Conservation (phyloP, 2,888 invertebrate genomes). For the Rotaria magnacalcarata region DNA sequence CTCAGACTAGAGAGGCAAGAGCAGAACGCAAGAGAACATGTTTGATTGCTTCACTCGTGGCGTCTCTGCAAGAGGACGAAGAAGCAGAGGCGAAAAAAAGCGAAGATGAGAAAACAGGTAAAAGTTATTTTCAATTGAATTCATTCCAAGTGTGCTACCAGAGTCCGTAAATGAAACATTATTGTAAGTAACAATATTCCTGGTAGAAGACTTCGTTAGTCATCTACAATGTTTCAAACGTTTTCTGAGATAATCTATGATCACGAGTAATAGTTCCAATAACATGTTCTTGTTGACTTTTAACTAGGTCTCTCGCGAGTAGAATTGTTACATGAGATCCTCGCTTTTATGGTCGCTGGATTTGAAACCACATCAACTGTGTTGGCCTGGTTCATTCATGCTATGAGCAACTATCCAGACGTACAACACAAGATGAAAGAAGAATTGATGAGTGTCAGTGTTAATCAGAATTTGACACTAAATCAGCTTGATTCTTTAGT, state of each 20-base stretch:
- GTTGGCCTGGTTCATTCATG: not conserved
- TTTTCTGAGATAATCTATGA: too few relatives aligned
- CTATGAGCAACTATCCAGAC: not conserved
- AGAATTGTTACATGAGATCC: not conserved
- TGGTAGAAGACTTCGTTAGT: too few relatives aligned
- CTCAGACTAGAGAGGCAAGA: not conserved
- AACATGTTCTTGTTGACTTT: not conserved
- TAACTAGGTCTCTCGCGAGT: not conserved
- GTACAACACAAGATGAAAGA: not conserved
- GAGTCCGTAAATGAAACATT: too few relatives aligned
- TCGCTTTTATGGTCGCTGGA: not conserved
- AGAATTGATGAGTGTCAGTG: not conserved
- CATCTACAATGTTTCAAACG: too few relatives aligned
- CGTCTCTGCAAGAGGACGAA: not conserved
- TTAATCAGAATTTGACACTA: not conserved
- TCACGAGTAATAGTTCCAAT: not conserved
- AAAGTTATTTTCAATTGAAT: too few relatives aligned
- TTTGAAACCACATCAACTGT: not conserved
- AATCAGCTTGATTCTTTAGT: not conserved
- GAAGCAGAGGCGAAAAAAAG: not conserved
- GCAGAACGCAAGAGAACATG: not conserved
- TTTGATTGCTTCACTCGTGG: not conserved
- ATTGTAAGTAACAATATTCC: too few relatives aligned
- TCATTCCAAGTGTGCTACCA: too few relatives aligned
- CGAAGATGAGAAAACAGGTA: not conserved